A percentile compares a stretch with the other conserved stretches of the same genome.
phyloP scores from a whole-genome alignment of 2,888 invertebrate species.

The Macropis europaea region DNA sequence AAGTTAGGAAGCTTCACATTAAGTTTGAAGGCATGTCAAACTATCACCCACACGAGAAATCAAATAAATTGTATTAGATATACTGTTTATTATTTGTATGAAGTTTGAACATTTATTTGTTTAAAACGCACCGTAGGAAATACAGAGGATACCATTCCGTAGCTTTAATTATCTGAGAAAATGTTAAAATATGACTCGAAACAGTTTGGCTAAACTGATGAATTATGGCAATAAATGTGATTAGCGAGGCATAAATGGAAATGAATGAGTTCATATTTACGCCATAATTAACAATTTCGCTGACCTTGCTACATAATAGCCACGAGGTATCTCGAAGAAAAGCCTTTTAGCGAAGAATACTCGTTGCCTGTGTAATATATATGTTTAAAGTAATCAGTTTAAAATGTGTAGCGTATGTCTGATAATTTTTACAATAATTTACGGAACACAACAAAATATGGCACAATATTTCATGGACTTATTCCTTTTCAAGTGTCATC shows the following conservation, averaged over 20 bases:
- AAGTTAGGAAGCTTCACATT: no score
- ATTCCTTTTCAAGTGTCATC: no score
- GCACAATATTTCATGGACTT: no score
- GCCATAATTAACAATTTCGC: slow-evolving; percentile 1
- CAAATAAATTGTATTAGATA: no score
- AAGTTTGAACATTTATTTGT: no score
- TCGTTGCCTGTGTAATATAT: background rate
- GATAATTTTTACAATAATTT: background rate
- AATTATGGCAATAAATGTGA: slow-evolving; percentile 3
- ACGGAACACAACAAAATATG: no score
- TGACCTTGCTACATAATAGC: background rate
- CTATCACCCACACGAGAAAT: no score
- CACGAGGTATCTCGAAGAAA: background rate
- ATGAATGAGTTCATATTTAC: slow-evolving; percentile 2
- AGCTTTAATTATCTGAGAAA: no score
- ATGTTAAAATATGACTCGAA: background rate
- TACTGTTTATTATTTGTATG: no score
- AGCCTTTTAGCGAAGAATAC: background rate
- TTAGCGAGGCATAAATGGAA: background rate
- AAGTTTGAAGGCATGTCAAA: no score
- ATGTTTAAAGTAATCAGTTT: background rate
- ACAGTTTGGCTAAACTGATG: background rate
- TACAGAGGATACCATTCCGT: no score
- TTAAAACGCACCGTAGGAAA: no score
- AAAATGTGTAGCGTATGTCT: background rate